Percentiles rank a stretch among this genome's conserved stretches.
phyloP scores from a whole-genome alignment of 30 jellyfish, hydroid and myxozoan genomes.

The Aurelia sp. region DNA sequence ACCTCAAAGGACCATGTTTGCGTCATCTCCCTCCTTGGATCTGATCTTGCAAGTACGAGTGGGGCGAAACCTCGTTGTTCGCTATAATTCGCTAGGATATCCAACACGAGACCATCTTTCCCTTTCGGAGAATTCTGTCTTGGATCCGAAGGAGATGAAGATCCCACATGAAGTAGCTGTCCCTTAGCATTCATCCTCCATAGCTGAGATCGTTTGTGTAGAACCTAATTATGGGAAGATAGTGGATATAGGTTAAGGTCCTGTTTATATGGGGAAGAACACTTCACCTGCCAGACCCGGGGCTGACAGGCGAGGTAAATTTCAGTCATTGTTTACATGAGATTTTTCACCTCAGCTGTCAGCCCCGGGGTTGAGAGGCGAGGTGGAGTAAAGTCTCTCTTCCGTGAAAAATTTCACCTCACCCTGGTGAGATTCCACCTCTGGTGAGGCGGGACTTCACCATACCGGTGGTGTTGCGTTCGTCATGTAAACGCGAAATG shows the following conservation, averaged over 20 bases:
- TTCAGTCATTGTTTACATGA: no score
- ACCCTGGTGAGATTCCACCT: no score
- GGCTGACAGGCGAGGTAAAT: no score
- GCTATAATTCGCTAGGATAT: constrained; percentile 39
- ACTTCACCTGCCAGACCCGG: no score
- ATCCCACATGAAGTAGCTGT: constrained; percentile 85
- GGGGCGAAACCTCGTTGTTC: constrained; percentile 68
- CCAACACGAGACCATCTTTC: constrained; percentile 78
- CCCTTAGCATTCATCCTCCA: constrained; percentile 99
- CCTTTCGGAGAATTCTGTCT: constrained; percentile 67
- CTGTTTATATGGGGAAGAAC: neutral
- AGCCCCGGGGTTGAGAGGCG: no score
- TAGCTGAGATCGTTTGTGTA: constrained; percentile 87
- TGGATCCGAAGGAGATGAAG: constrained; percentile 82
- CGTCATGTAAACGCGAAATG: no score
- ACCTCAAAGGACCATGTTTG: constrained; percentile 97
- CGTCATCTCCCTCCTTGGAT: constrained; percentile 77
- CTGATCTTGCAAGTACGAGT: constrained; percentile 77
- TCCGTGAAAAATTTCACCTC: no score
- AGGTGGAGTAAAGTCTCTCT: no score
- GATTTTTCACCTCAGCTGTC: no score
- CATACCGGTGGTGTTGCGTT: no score
- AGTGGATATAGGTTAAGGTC: neutral
- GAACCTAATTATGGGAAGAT: constrained; percentile 37
- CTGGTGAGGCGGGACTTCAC: no score